Base-by-base conservation (phyloP, 2,797 vertebrate genomes). In the Sebastes variabilis region DNA sequence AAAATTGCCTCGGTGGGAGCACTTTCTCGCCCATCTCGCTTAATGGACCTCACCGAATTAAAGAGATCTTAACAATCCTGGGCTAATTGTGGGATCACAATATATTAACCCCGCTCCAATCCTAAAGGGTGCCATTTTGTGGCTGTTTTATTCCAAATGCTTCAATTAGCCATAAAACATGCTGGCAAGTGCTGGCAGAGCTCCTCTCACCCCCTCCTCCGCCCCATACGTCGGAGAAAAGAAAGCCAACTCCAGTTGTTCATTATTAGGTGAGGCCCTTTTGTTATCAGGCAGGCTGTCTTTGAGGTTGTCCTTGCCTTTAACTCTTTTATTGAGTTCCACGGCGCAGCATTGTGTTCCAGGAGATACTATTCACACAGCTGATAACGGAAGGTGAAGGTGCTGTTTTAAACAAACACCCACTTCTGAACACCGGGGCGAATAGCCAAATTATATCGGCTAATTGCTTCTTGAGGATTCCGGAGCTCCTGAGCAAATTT, bases 41-140 rank as follows among this genome's bases (percentile, higher is more conserved):
- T 97, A 97, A 97, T 96, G 95, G 96, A 96, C 94, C 95, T 96
- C 95, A 95, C 96, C 94, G 96, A 98, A 97, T 96, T 96, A 96
- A 94, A 97, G 95, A 96, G 96, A 96, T 95, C 93, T 95, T 94
- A 95, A 95, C 96, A 94, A 95, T 96, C 90, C 91, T 94, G 92
- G 95, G 95, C 95, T 97, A 96, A 97, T 96, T 96, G 96, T 94
- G 95, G 96, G 94, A 97, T 94, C 94, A 96, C 96, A 96, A 97
- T 95, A 95, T 96, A 97, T 96, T 96, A 96, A 96, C 94, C 93
- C 90, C 79, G 84, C 83, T 93, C 84, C 91, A 94, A 94, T 95
- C 94, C 94, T 94, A 95, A 95, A 95, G 95, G 95, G 94, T 94
- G 93, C 91, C 92, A 93, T 96, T 96, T 94, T 92, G 87, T 89